Base-by-base conservation (phyloP, 53 echinoderm and acorn worm species). In the Echinometra lucunter region DNA sequence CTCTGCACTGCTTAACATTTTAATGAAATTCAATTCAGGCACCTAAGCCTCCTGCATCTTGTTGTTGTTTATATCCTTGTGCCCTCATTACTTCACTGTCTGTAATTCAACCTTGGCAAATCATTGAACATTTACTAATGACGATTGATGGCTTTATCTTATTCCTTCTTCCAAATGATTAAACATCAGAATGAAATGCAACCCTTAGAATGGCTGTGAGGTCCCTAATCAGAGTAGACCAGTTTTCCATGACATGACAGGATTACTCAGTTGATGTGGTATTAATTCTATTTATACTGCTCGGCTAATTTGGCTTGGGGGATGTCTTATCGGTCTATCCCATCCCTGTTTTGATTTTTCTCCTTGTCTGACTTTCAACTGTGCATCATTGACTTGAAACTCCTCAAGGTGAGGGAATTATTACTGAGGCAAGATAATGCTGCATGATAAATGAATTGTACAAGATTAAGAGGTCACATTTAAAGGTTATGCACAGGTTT, bases 281-380 rank as follows among this genome's bases (percentile, higher is more conserved):
- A 30, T 85, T 85, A 85, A 85, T 85, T 85, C 85, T 85, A 85
- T 85, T 85, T 85, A 21, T 47, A 85, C 85, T 85, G 1, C 30
- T 85, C 53, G 0, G 15, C 47, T 85, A 85, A 85, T 85, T 53
- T 85, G 49, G 85, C 85, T 37, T 16, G 49, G 53, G 85, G 85
- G 47, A 49, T 85, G 85, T 9, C 25, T 13, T 47, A 19, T 85
- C 47, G 49, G 47, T 47, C 49, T 27, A 27, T 49, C 85, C n/a
- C 13, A 28, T 47, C 17, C 49, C 9, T 38, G 42, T 1, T 81
- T 3, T 10, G 25, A 6, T 82, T 9, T 82, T 82, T 82, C 45
- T 1, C 78, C 78, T 78, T 37, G 78, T 78, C 37, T 81, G 44
- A 18, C 21, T 85, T 9, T 47, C 30, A 12, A 30, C 18, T 28